Conservation (phyloP, 2,888 invertebrate species). For the Phoenoteleia sp. region DNA sequence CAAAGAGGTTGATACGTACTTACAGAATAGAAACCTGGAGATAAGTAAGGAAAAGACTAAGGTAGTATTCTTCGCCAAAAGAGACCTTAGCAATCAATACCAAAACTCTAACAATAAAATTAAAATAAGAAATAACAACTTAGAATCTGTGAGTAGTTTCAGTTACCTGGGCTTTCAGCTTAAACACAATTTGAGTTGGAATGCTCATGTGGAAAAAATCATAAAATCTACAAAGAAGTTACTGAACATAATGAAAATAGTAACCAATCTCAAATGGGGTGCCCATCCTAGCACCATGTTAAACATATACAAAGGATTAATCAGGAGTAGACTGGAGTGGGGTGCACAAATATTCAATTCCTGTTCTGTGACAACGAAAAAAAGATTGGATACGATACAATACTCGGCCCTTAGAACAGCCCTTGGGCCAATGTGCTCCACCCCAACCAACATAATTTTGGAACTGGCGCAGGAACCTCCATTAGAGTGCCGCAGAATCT, state of each 20-base stretch:
- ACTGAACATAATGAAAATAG: too few species aligned
- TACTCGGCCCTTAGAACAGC: neutral
- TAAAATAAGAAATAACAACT: neutral
- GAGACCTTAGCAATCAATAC: too few species aligned
- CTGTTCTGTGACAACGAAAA: neutral
- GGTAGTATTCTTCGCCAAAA: neutral
- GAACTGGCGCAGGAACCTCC: neutral
- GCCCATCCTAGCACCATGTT: neutral
- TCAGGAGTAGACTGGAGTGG: neutral
- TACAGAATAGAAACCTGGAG: too few species aligned
- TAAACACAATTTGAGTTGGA: neutral
- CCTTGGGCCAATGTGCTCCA: neutral
- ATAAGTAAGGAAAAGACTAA: too few species aligned
- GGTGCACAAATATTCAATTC: neutral
- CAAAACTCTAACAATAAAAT: too few species aligned
- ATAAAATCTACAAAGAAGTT: too few species aligned
- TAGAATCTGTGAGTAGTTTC: neutral
- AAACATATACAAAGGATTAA: neutral
- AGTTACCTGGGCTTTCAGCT: neutral
- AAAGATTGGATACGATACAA: neutral
- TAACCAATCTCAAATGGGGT: too few species aligned
- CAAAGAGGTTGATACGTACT: neutral
- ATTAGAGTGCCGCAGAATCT: neutral
- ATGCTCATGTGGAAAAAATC: neutral
- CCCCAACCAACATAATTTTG: neutral